These are phyloP conservation scores for Peromyscus nudipes DNA, from an alignment of 2,797 vertebrate species.

Conservation along the genomic window DNA sequence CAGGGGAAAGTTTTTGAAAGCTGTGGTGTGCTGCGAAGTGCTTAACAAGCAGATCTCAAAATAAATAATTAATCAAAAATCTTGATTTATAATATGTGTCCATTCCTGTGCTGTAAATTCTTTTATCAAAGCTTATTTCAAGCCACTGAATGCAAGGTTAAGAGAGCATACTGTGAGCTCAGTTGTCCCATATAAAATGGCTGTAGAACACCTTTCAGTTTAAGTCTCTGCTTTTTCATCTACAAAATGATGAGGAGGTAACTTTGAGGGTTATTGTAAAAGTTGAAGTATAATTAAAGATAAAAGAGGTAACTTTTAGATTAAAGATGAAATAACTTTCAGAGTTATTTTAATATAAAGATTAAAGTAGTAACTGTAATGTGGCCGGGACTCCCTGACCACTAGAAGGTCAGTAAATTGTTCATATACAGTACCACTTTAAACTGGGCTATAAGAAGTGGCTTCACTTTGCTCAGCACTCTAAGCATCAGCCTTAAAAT, in stretches of 20 bases:
- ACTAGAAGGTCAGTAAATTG: not conserved
- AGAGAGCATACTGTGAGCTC: not conserved
- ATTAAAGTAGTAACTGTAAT: conserved; percentile 35
- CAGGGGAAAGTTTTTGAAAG: not conserved
- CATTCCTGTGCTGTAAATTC: conserved; percentile 19
- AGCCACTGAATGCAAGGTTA: not conserved
- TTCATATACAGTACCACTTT: not conserved
- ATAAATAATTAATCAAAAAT: not conserved
- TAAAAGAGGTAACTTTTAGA: not conserved
- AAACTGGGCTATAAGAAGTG: not conserved
- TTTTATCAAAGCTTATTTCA: conserved; percentile 7
- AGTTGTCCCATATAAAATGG: not conserved
- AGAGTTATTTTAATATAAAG: not conserved
- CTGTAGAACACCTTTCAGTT: not conserved
- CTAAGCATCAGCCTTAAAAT: not conserved
- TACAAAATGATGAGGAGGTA: not conserved
- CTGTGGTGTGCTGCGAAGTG: not conserved
- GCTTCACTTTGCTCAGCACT: not conserved
- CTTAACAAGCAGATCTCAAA: not conserved
- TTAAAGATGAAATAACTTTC: not conserved
- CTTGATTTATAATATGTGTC: not conserved
- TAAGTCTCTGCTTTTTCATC: conserved; percentile 15
- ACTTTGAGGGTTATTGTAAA: not conserved
- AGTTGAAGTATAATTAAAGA: not conserved
- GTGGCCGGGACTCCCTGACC: not conserved